Conservation (phyloP, 92 coral and sea anemone species). For the Isaurus tuberculatus region DNA sequence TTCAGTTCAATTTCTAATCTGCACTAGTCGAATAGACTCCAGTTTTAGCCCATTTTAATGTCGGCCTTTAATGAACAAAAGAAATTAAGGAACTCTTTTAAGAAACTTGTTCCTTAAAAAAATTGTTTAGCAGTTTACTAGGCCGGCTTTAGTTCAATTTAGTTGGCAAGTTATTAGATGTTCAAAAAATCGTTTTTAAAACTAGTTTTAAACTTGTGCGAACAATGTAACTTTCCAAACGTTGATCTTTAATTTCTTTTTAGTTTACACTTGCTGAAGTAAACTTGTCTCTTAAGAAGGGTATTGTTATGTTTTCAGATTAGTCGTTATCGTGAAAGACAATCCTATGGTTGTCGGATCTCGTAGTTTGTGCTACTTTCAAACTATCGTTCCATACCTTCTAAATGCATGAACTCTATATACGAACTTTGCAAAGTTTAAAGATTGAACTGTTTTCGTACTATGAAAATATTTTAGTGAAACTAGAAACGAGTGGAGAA, state of each 20-base stretch:
- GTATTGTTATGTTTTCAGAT: too few relatives aligned
- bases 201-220: not conserved
- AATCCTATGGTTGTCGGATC: too few relatives aligned
- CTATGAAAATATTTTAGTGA: too few relatives aligned
- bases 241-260: not conserved
- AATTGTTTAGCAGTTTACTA: conserved; percentile 1
- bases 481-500: too few relatives aligned
- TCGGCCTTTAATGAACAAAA: not conserved
- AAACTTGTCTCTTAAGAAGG: too few relatives aligned
- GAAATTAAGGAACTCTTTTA: not conserved
- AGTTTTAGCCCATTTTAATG: not conserved
- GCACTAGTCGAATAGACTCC: not conserved
- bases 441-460: too few relatives aligned
- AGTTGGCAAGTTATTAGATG: not conserved
- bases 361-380: too few relatives aligned
- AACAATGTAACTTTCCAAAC: not conserved
- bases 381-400: too few relatives aligned
- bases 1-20: not conserved
- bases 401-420: too few relatives aligned
- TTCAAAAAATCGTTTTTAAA: not conserved
- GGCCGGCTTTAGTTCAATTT: not conserved
- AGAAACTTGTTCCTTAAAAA: not conserved
- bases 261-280: too few relatives aligned
- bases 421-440: too few relatives aligned
- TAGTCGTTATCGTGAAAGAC: too few relatives aligned